Percentiles rank a stretch among this genome's conserved stretches.
phyloP scores from a whole-genome alignment of 2,888 invertebrate species.

The Pandemis heparana region DNA sequence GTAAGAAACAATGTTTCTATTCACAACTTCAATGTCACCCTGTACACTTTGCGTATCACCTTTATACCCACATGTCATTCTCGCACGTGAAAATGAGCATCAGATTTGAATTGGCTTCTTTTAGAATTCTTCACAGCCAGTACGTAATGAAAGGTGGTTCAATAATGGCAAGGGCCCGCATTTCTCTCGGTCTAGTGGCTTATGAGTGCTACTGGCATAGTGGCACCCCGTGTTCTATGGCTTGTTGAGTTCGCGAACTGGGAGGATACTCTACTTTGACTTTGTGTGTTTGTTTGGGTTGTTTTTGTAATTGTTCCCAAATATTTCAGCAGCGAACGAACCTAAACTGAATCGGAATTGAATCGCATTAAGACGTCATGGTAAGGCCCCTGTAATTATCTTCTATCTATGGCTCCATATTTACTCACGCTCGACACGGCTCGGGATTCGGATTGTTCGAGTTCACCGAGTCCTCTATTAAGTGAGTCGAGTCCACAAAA shows the following conservation, averaged over 20 bases:
- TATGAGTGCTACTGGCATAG: conserved; percentile 54
- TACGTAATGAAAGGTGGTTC: conserved; percentile 33
- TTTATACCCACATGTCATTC: conserved; percentile 29
- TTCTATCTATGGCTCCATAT: too few species aligned
- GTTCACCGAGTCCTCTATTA: too few species aligned
- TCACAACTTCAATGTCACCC: neutral
- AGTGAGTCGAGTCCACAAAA: too few species aligned
- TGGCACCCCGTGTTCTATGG: conserved; percentile 30
- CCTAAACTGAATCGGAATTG: too few species aligned
- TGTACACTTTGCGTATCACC: neutral
- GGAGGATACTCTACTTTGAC: conserved; percentile 51
- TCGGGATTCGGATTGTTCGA: too few species aligned
- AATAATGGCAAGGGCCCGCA: conserved; percentile 61
- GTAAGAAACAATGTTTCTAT: neutral
- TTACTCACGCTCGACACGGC: too few species aligned
- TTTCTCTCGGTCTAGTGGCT: conserved; percentile 59
- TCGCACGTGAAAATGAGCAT: conserved; percentile 35
- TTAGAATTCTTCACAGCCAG: conserved; percentile 17
- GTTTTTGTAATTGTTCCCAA: too few species aligned
- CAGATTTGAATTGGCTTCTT: conserved; percentile 39
- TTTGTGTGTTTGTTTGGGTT: too few species aligned
- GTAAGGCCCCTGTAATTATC: too few species aligned
- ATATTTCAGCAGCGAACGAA: too few species aligned
- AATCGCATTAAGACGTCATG: too few species aligned
- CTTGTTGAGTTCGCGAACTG: conserved; percentile 4